Percentiles rank a stretch among this genome's conserved stretches.
These are phyloP conservation scores for Hycleus cichorii DNA, from an alignment of 1,140 invertebrate species.

Conservation along the genomic window DNA sequence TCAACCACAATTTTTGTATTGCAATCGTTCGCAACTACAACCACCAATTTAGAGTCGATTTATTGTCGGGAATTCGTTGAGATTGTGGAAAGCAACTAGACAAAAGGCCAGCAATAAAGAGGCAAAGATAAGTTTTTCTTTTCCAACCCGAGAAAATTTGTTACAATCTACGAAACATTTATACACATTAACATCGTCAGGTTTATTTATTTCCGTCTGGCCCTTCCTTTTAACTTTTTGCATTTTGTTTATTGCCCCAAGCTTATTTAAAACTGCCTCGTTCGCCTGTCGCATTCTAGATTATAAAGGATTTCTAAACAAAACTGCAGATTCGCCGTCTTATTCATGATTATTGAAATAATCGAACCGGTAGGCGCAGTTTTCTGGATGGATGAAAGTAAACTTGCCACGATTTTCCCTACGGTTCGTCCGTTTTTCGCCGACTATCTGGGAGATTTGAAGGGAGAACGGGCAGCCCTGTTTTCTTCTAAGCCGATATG, in stretches of 20 bases:
- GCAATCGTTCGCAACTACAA: background rate
- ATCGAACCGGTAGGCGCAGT: background rate
- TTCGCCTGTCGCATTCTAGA: too few species aligned
- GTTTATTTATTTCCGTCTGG: constrained; percentile 36
- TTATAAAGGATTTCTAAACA: too few species aligned
- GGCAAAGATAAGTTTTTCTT: constrained; percentile 34
- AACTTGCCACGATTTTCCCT: background rate
- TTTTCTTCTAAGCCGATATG: constrained; percentile 28
- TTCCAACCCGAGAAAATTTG: constrained; percentile 34
- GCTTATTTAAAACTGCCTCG: background rate
- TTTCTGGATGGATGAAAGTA: background rate
- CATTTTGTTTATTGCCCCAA: constrained; percentile 27
- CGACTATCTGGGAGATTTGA: background rate
- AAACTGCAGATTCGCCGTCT: too few species aligned
- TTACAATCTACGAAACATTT: constrained; percentile 37
- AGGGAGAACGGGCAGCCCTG: background rate
- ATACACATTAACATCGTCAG: constrained; percentile 35
- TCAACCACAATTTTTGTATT: background rate
- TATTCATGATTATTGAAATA: too few species aligned
- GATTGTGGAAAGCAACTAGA: constrained; percentile 5
- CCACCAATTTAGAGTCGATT: background rate
- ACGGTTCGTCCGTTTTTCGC: background rate
- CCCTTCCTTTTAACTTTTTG: constrained; percentile 32
- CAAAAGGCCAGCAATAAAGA: background rate
- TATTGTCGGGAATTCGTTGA: constrained; percentile 4